Evolutionary conservation across 2,888 invertebrate genomes (phyloP).

Genomic region (Agrenia bidenticulata): DNA sequence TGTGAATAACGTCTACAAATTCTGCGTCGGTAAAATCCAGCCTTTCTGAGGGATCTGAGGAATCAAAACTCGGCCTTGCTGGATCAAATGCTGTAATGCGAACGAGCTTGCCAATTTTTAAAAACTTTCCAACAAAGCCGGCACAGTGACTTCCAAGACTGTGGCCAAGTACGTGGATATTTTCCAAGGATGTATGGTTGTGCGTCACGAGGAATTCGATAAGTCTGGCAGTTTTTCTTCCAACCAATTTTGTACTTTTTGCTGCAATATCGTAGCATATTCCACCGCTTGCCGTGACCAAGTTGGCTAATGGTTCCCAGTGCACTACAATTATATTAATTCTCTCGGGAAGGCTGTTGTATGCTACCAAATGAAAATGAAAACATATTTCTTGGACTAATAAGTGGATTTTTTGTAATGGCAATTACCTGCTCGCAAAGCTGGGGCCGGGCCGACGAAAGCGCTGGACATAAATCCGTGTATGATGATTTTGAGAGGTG

Average conservation of each 20-base stretch:
- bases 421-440: constrained; percentile 27
- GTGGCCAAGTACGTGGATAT: constrained; percentile 41
- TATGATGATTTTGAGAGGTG: constrained; percentile 38
- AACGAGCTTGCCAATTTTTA: constrained; percentile 29
- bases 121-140: constrained; percentile 31
- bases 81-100: constrained; percentile 41
- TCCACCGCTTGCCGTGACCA: constrained; percentile 33
- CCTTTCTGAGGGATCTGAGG: constrained; percentile 18
- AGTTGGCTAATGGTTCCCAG: constrained; percentile 40
- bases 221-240: constrained; percentile 30
- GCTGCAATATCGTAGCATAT: constrained; percentile 41
- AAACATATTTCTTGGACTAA: too few species aligned
- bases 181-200: constrained; percentile 20
- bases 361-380: constrained; percentile 19
- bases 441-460: constrained; percentile 31
- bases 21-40: constrained; percentile 35
- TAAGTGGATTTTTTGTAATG: too few species aligned
- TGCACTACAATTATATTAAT: constrained; percentile 38
- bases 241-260: constrained; percentile 32
- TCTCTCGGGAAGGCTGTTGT: constrained; percentile 21
- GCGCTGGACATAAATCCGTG: constrained; percentile 43
- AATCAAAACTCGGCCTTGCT: constrained; percentile 33
- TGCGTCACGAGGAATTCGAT: constrained; percentile 33
- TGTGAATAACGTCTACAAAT: constrained; percentile 43
- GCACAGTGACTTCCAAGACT: constrained; percentile 41